Base-by-base conservation (phyloP, 2,113 vertebrate genomes). In the Ctenomys sociabilis region DNA sequence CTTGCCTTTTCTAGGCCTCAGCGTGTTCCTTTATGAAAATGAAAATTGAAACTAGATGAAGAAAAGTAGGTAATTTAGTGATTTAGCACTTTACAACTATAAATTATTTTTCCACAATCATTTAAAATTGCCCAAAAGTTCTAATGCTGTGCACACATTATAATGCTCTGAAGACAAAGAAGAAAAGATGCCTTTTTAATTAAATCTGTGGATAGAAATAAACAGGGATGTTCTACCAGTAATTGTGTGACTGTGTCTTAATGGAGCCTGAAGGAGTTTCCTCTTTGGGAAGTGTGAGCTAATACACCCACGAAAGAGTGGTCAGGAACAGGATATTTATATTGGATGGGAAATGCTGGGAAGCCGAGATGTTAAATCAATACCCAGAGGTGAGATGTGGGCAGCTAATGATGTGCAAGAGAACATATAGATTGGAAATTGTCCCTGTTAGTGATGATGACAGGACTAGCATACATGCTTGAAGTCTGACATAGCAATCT, bases 251-350 rank as follows among this genome's bases (percentile, higher is more conserved):
- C 87, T 96, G 22, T 68, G 24, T 96, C 93, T 94, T 96, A 80
- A 88, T 94, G 85, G 93, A 96, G 90, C 93, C 90, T 82, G 35
- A 85, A 97, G 92, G 94, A 92, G 61, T 96, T 90, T 96, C 87
- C 93, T 97, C 95, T 97, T 97, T 95, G 95, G 78, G 95, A 97
- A 95, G 85, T 90, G 88, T 95, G 96, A 97, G 87, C 85, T 97
- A 95, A 97, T 96, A 93, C 85, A 93, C 92, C 93, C 90, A 96
- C 96, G 95, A 81, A 88, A n/a, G 81, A 93, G 95, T 97, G 90
- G 97, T 93, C 93, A 92, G 90, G 82, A 86, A 83, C 49, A 73
- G 72, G 87, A 92, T 95, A 95, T 97, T 96, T 97, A 95, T 97
- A 95, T 82, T 97, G 75, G 93, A 97, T 84, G 88, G 94, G 92